phyloP scores from a whole-genome alignment of 2,797 vertebrate species.

The Austrolebias charrua region DNA sequence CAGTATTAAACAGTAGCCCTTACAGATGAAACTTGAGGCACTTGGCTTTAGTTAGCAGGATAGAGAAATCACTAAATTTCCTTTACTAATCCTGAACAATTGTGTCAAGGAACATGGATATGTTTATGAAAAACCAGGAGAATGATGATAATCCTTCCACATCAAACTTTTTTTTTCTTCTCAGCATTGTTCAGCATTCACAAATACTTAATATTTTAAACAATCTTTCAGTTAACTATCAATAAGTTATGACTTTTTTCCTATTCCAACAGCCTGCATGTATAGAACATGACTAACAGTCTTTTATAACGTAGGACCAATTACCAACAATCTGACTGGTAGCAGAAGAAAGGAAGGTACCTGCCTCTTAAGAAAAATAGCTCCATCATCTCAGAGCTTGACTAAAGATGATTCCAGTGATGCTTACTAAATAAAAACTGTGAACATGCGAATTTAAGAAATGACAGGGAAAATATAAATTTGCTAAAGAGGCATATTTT shows the following conservation, averaged over 20 bases:
- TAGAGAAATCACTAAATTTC: constrained; percentile 8
- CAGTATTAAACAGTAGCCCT: constrained; percentile 47
- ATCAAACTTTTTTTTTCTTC: neutral
- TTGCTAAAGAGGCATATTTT: constrained; percentile 23
- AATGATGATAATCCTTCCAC: constrained; percentile 4
- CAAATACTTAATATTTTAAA: neutral
- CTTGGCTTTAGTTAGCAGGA: constrained; percentile 65
- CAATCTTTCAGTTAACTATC: constrained; percentile 2
- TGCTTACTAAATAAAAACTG: constrained; percentile 26
- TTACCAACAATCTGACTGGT: constrained; percentile 28
- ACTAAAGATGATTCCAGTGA: constrained; percentile 5
- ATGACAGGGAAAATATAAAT: constrained; percentile 19
- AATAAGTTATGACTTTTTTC: constrained; percentile 2
- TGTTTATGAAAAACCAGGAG: constrained; percentile 2
- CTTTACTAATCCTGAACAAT: constrained; percentile 1
- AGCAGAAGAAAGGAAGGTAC: constrained; percentile 11
- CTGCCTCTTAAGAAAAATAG: constrained; percentile 7
- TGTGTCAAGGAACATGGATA: constrained; percentile 9
- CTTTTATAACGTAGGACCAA: constrained; percentile 54
- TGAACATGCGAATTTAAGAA: constrained; percentile 3
- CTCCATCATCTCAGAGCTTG: constrained; percentile 8
- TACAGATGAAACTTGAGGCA: constrained; percentile 73
- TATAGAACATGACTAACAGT: constrained; percentile 7
- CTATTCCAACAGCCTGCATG: constrained; percentile 9
- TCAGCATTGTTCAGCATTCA: neutral